A percentile compares a stretch with the other conserved stretches of the same genome.
Evolutionary conservation across 2,888 invertebrate genomes (phyloP).

Genomic region (Lottia scabra): DNA sequence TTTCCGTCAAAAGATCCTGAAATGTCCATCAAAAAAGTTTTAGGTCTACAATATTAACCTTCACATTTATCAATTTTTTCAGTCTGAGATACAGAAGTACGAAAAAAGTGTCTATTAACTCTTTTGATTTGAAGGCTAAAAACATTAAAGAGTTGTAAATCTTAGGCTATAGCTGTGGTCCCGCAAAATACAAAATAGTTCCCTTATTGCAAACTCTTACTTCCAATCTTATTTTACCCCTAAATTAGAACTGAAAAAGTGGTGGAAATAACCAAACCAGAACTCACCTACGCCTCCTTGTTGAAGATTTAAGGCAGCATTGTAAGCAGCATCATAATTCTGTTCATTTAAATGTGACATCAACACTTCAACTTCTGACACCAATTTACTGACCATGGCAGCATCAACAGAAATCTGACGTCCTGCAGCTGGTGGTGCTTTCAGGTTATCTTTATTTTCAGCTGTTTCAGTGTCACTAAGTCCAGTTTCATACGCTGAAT

Average conservation of each 20-base stretch:
- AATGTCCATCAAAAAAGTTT: background rate
- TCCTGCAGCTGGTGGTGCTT: background rate
- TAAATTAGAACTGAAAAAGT: too few relatives aligned
- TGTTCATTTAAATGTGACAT: conserved; percentile 37
- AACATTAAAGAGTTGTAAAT: too few relatives aligned
- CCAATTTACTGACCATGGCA: conserved; percentile 22
- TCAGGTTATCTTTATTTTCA: background rate
- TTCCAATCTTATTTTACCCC: too few relatives aligned
- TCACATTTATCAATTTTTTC: too few relatives aligned
- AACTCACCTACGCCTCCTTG: conserved; percentile 21
- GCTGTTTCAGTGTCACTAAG: background rate
- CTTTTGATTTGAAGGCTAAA: too few relatives aligned
- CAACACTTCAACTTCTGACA: conserved; percentile 39
- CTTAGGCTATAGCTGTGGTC: too few relatives aligned
- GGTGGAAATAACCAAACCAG: too few relatives aligned
- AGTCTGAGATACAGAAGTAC: too few relatives aligned
- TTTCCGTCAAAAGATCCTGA: background rate
- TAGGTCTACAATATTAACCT: too few relatives aligned
- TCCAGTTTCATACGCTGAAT: conserved; percentile 10
- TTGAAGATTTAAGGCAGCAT: conserved; percentile 25
- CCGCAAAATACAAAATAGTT: too few relatives aligned
- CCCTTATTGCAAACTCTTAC: too few relatives aligned
- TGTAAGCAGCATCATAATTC: conserved; percentile 37
- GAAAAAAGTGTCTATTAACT: too few relatives aligned
- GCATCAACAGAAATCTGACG: conserved; percentile 20